Conservation (phyloP, 2,888 invertebrate species). For the Neoascia interrupta region DNA sequence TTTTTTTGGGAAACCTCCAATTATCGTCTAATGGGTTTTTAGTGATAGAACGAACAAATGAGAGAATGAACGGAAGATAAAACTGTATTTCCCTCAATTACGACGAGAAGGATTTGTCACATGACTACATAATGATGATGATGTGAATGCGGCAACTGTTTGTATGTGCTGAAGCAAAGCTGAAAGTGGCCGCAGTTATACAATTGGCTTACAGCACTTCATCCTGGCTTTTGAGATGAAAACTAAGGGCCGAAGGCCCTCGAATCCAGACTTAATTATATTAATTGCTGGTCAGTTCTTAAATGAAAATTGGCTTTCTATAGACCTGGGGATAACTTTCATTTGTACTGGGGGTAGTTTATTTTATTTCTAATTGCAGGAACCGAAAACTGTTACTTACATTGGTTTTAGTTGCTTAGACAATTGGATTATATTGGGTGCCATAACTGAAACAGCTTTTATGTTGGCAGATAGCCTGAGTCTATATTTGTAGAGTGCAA, state of each 20-base stretch:
- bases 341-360: no score
- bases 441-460: no score
- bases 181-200: constrained; percentile 7
- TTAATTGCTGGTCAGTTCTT: constrained; percentile 19
- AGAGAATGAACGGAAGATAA: constrained; percentile 18
- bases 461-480: no score
- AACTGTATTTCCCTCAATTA: constrained; percentile 39
- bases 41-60: constrained; percentile 9
- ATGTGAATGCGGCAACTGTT: constrained; percentile 4
- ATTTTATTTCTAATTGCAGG: no score
- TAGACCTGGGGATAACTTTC: no score
- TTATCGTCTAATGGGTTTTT: constrained; percentile 32
- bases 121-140: constrained; percentile 19
- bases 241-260: constrained; percentile 7
- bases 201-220: constrained; percentile 18
- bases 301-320: constrained; percentile 6
- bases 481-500: no score
- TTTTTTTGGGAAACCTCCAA: constrained; percentile 56
- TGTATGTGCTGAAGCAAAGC: neutral
- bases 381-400: no score
- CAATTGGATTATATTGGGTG: no score
- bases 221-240: constrained; percentile 8
- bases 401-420: no score
- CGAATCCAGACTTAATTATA: constrained; percentile 19
- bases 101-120: constrained; percentile 26